Base-by-base conservation (phyloP, 2,888 invertebrate genomes). In the Hypercompe scribonia region DNA sequence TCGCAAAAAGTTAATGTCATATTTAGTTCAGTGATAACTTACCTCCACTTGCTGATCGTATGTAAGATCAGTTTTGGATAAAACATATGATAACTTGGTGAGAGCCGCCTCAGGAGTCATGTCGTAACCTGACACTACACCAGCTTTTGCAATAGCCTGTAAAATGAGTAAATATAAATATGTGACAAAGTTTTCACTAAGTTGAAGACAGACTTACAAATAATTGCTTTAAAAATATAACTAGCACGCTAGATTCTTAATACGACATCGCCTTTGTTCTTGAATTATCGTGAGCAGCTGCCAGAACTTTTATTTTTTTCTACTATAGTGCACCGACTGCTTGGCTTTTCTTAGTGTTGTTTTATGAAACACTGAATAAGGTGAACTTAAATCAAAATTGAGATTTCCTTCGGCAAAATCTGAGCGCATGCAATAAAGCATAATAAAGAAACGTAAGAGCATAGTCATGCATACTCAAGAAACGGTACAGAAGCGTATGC, bases 71-170 rank as follows among this genome's bases (percentile, higher is more conserved):
- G 96, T 94, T 88, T 99, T 98, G 0, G 98, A 97, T 36, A 99
- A 93, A 1, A 99, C 98, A 87, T 99, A 99, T 0, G 98, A 97
- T 2, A 99, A 95, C 91, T 99, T 99, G 3, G 98, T 97, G 15
- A 99, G 96, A 0, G 99, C 99, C 0, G 99, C 99, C 91, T 99
- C 99, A 0, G 98, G 97, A 0, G 99, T 99, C 98, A 99, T 98
- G 88, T 99, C 99, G 73, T 96, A 97, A 0, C 99, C 98, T 0
- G 97, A 96, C 39, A 98, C 96, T 1, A 98, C 97, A 1, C 98
- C 98, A 72, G 96, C 96, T 72, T 97, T 96, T 50, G 96, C 92
- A 75, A 98, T 81, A 33, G 90, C 74, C 93, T 94, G 86, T 82
- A 82, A 94, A 58, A 28, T 15, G n/a, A 5, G 58, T 15, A 58